Evolutionary conservation across 1,140 invertebrate genomes (phyloP).

Genomic region (Nylanderia fulva): DNA sequence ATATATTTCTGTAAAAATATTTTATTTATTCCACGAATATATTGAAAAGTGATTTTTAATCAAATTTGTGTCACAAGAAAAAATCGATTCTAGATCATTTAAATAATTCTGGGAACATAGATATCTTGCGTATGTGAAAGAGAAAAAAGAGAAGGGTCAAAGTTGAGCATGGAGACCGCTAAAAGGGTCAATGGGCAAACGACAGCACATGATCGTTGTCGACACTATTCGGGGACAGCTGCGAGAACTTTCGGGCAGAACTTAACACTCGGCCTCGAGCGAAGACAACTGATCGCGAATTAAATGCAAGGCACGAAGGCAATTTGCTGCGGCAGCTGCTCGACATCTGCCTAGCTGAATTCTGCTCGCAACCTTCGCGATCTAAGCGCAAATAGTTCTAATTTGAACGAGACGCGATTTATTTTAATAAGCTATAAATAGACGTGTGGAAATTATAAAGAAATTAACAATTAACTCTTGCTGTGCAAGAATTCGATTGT

Average conservation of each 20-base stretch:
- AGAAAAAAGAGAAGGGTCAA: too few relatives aligned
- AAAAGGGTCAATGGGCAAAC: slow-evolving; percentile 21
- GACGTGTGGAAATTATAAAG: background rate
- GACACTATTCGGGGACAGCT: slow-evolving; percentile 57
- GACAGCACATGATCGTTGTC: background rate
- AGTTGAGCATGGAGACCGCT: slow-evolving; percentile 2
- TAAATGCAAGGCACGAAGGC: slow-evolving; percentile 72
- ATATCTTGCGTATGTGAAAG: background rate
- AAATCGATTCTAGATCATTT: background rate
- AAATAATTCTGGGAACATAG: background rate
- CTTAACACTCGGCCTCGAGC: slow-evolving; percentile 47
- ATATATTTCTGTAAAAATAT: too few relatives aligned
- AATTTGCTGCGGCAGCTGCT: slow-evolving; percentile 78
- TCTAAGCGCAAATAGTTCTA: slow-evolving; percentile 68
- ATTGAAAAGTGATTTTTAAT: background rate
- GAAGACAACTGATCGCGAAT: slow-evolving; percentile 70
- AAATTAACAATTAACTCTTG: slow-evolving; percentile 14
- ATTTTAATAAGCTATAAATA: slow-evolving; percentile 17
- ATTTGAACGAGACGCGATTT: slow-evolving; percentile 17
- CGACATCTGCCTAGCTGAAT: slow-evolving; percentile 80
- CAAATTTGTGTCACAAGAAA: background rate
- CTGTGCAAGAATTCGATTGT: background rate
- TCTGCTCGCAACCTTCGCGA: slow-evolving; percentile 65
- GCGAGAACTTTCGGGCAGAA: slow-evolving; percentile 48
- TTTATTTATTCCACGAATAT: too few relatives aligned